A percentile compares a stretch with the other conserved stretches of the same genome.
These are phyloP conservation scores for Isaurus tuberculatus DNA, from an alignment of 92 coral and sea anemone species.

Conservation along the genomic window DNA sequence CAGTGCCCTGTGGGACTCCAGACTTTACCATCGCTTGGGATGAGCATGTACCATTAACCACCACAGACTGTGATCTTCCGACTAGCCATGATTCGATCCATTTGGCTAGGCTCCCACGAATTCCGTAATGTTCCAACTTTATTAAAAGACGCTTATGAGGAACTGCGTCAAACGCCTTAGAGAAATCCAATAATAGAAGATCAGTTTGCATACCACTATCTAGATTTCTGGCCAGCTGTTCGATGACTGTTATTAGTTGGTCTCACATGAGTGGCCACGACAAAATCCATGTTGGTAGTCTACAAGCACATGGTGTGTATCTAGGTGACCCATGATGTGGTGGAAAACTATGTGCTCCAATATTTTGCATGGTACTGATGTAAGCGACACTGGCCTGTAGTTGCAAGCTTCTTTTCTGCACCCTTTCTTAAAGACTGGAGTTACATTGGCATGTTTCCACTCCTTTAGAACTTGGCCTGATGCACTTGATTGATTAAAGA, in stretches of 20 bases:
- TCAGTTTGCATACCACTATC: too few relatives aligned
- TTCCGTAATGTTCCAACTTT: too few relatives aligned
- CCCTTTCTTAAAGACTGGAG: conserved; percentile 50
- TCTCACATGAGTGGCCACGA: not conserved
- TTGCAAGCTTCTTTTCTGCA: conserved; percentile 35
- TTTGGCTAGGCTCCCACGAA: too few relatives aligned
- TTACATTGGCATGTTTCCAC: conserved; percentile 54
- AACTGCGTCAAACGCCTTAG: too few relatives aligned
- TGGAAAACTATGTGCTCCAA: conserved; percentile 52
- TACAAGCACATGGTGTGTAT: conserved; percentile 40
- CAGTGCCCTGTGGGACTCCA: too few relatives aligned
- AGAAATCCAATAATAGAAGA: too few relatives aligned
- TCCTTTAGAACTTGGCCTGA: conserved; percentile 49
- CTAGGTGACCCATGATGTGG: conserved; percentile 53
- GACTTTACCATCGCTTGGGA: too few relatives aligned
- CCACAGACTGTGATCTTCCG: too few relatives aligned
- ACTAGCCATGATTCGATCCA: too few relatives aligned
- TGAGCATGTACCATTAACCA: too few relatives aligned
- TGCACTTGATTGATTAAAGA: conserved; percentile 45
- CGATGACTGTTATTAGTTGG: too few relatives aligned
- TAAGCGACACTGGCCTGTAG: conserved; percentile 61
- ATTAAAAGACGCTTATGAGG: too few relatives aligned
- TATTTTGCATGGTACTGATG: conserved; percentile 56
- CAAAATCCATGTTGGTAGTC: conserved; percentile 62
- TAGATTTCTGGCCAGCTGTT: not conserved